These are phyloP conservation scores for Dendroctonus ponderosae DNA, from an alignment of 1,140 invertebrate genomes.

Conservation along the genomic window DNA sequence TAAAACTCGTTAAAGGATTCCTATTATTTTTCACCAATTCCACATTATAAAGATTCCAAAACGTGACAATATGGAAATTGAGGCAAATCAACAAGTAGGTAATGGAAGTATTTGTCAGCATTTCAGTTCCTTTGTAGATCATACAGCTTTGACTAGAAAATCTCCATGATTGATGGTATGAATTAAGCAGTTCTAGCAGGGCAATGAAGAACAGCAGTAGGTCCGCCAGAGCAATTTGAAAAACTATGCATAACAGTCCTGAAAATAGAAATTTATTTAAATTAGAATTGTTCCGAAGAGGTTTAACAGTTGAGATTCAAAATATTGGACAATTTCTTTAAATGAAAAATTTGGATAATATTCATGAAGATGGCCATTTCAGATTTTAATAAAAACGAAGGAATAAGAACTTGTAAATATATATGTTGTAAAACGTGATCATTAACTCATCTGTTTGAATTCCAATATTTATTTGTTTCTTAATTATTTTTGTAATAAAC, in stretches of 20 bases:
- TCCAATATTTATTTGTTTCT: too few relatives aligned
- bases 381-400: neutral
- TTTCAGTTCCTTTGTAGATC: slow-evolving; percentile 53
- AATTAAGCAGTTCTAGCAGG: slow-evolving; percentile 54
- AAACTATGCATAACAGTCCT: slow-evolving; percentile 55
- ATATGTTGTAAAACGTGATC: too few relatives aligned
- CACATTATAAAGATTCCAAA: slow-evolving; percentile 50
- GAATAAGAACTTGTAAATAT: neutral
- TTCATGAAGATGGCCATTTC: neutral
- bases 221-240: slow-evolving; percentile 56
- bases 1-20: slow-evolving; percentile 48
- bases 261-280: slow-evolving; percentile 41
- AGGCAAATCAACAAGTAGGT: slow-evolving; percentile 55
- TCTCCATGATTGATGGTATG: slow-evolving; percentile 53
- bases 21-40: slow-evolving; percentile 49
- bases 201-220: slow-evolving; percentile 50
- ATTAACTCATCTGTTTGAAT: too few relatives aligned
- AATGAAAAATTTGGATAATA: slow-evolving; percentile 1
- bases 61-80: slow-evolving; percentile 57
- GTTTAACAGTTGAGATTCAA: too few relatives aligned
- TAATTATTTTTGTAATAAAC: too few relatives aligned
- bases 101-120: slow-evolving; percentile 55
- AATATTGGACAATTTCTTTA: slow-evolving; percentile 1
- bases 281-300: neutral
- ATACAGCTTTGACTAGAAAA: slow-evolving; percentile 53